Conservation (phyloP, 2,888 invertebrate species). For the Patella pellucida region DNA sequence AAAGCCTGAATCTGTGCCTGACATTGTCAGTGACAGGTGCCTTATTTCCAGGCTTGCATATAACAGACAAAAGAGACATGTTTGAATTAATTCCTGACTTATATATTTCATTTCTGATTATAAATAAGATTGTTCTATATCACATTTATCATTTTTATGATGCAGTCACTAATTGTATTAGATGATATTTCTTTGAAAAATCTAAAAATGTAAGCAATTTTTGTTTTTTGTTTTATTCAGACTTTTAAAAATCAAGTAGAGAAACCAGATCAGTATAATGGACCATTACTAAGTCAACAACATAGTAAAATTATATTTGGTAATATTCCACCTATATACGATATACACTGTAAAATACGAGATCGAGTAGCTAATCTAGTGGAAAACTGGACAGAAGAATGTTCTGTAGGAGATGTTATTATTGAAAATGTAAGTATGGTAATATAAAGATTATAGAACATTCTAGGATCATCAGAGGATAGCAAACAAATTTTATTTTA, state of each 20-base stretch:
- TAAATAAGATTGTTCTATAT: neutral
- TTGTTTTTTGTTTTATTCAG: conserved; percentile 74
- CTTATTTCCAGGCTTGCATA: too few species aligned
- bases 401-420: conserved; percentile 88
- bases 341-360: conserved; percentile 86
- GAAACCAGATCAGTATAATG: conserved; percentile 84
- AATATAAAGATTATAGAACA: too few species aligned
- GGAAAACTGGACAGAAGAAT: conserved; percentile 89
- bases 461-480: too few species aligned
- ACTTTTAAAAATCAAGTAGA: conserved; percentile 94
- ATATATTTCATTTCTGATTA: neutral
- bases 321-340: conserved; percentile 93
- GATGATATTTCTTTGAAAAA: neutral
- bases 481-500: too few species aligned
- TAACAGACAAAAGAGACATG: too few species aligned
- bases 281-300: conserved; percentile 74
- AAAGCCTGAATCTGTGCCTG: too few species aligned
- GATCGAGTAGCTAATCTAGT: conserved; percentile 76
- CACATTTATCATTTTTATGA: neutral
- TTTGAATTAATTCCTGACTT: neutral
- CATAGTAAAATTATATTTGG: conserved; percentile 96
- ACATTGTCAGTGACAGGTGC: too few species aligned
- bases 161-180: neutral
- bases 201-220: neutral
- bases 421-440: conserved; percentile 78